phyloP scores from a whole-genome alignment of 2,888 invertebrate species.

The Athripsodes cinereus region DNA sequence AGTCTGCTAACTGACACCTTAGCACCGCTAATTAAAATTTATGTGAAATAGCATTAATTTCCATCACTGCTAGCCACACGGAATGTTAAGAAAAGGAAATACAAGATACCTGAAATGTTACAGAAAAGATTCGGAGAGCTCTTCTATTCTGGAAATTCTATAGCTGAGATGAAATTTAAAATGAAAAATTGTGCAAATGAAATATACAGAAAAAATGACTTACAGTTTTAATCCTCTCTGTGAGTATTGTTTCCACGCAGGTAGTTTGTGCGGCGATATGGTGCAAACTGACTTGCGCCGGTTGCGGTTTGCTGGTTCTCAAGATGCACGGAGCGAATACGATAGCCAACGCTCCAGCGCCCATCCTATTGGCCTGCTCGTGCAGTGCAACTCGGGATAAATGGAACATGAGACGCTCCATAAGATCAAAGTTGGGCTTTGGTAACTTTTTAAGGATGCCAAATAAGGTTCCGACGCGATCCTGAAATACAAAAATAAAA shows the following conservation, averaged over 20 bases:
- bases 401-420: conserved; percentile 90
- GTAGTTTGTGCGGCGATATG: conserved; percentile 86
- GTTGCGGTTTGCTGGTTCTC: conserved; percentile 77
- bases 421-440: conserved; percentile 80
- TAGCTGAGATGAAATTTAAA: too few relatives aligned
- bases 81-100: too few relatives aligned
- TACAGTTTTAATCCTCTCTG: conserved; percentile 66
- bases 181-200: too few relatives aligned
- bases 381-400: conserved; percentile 81
- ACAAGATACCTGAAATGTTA: too few relatives aligned
- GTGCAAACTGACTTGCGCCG: conserved; percentile 86
- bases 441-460: conserved; percentile 85
- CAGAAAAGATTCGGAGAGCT: too few relatives aligned
- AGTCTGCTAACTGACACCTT: too few relatives aligned
- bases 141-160: too few relatives aligned
- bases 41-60: too few relatives aligned
- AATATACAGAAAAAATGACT: too few relatives aligned
- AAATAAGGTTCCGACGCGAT: conserved; percentile 78
- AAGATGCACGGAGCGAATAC: conserved; percentile 94
- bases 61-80: too few relatives aligned
- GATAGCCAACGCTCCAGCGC: conserved; percentile 83
- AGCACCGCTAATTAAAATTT: too few relatives aligned
- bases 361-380: conserved; percentile 87
- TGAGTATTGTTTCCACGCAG: conserved; percentile 86
- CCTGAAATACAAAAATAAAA: conserved; percentile 38